Evolutionary conservation across 2,113 vertebrate species (phyloP), one percentile per base, ranked within the genome.

Genomic region (Siniperca knerii): DNA sequence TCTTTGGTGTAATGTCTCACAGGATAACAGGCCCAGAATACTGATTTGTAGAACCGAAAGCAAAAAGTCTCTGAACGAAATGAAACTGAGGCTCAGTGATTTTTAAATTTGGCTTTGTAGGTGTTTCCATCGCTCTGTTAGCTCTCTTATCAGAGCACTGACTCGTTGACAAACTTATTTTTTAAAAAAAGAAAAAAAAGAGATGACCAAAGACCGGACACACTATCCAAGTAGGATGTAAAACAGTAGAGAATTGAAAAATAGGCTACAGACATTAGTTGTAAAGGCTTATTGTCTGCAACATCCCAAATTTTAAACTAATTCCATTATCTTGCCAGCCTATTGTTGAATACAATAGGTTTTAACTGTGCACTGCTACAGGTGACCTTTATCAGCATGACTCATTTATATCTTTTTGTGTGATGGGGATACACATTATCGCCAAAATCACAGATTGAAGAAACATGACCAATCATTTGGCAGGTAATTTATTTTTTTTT

Each of bases 391-490:
- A 33, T 52, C 48, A 29, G 8, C 13, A 15, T 78, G 66, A 86
- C 69, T 78, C 55, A 74, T 54, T 66, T 15, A 52, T 64, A 35
- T 54, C 1, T 29, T 75, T 58, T 10, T 15, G 16, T 29, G 50
- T 48, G 29, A 69, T 0, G 2, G 20, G 21, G 5, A 66, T 48
- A 10, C 23, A n/a, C 77, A 8, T 2, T 5, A 55, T 62, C 48
- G 23, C 33, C 25, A 74, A 73, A 61, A 69, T 62, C 23, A 77
- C 23, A 77, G 20, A 77, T 11, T 37, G 1, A 29, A 57, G 71
- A 62, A 40, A 75, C 4, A 18, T 44, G 50, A n/a, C 6, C 10
- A 23, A 40, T 40, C 40, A 40, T 40, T 40, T 40, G 40, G 40
- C 40, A 40, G 2, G 12, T 4, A 48, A 12, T 4, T 48, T 4